These are phyloP conservation scores for Neosalanx taihuensis DNA, from an alignment of 2,797 vertebrate species.

Conservation along the genomic window DNA sequence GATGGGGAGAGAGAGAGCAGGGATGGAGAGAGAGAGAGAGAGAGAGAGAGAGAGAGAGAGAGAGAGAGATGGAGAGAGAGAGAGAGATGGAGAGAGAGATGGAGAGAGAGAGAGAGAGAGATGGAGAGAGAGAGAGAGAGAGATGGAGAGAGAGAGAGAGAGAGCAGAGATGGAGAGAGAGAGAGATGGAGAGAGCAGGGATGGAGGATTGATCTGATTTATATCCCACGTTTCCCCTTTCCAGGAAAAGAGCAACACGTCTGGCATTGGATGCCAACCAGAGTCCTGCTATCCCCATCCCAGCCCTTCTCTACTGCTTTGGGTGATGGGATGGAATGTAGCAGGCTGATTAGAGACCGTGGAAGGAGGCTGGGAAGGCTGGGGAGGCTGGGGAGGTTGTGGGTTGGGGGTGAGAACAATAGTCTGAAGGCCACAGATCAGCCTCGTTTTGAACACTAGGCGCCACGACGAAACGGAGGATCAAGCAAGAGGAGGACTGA, in stretches of 20 bases:
- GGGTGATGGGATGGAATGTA: slow-evolving; percentile 24
- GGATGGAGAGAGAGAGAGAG: too few relatives aligned
- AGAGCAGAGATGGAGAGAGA: too few relatives aligned
- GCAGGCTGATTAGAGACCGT: slow-evolving; percentile 20
- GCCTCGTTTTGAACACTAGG: too few relatives aligned
- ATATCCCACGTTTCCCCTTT: slow-evolving; percentile 5
- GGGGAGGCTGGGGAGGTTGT: slow-evolving; percentile 3
- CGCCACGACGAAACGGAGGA: too few relatives aligned
- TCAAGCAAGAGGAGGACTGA: not conserved
- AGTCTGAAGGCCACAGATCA: not conserved
- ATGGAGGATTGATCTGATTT: not conserved
- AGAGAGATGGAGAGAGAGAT: too few relatives aligned
- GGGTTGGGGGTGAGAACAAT: not conserved
- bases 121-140: too few relatives aligned
- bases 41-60: too few relatives aligned
- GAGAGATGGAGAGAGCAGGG: not conserved
- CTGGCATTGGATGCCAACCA: slow-evolving; percentile 1
- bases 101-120: too few relatives aligned
- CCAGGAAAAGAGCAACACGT: not conserved
- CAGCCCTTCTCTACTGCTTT: not conserved
- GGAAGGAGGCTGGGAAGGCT: slow-evolving; percentile 7
- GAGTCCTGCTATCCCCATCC: slow-evolving; percentile 20
- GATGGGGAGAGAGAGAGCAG: not conserved
- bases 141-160: too few relatives aligned
- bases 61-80: too few relatives aligned